These are phyloP conservation scores for Nilaparvata lugens DNA, from an alignment of 1,140 invertebrate species.

Conservation along the genomic window DNA sequence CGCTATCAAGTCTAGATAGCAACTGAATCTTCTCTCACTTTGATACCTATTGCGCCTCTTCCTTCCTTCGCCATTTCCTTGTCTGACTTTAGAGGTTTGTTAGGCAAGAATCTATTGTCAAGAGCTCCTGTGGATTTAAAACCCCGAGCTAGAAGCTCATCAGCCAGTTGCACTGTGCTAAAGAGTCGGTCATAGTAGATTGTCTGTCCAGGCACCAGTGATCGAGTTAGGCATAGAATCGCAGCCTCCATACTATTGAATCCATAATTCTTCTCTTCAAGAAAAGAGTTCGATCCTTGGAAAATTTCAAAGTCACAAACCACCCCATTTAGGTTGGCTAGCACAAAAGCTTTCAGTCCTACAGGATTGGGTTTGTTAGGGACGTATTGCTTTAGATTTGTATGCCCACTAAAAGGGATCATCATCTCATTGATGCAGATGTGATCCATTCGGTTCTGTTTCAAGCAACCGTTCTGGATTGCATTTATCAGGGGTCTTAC, in stretches of 20 bases:
- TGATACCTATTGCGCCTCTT: not conserved
- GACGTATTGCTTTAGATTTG: conserved; percentile 9
- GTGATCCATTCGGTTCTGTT: conserved; percentile 2
- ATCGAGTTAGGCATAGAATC: conserved; percentile 15
- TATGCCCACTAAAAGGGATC: conserved; percentile 18
- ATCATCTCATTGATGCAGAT: conserved; percentile 20
- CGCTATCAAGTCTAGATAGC: too few relatives aligned
- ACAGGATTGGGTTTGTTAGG: conserved; percentile 20
- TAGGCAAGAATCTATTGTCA: conserved; percentile 4
- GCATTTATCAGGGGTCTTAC: conserved; percentile 10
- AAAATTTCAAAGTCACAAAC: conserved; percentile 17
- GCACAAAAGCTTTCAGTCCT: conserved; percentile 22
- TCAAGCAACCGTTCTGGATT: conserved; percentile 7
- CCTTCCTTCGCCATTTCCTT: not conserved
- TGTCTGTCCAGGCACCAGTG: too few relatives aligned
- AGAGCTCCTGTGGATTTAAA: conserved; percentile 8
- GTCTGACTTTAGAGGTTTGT: not conserved
- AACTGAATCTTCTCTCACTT: not conserved
- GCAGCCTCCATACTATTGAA: conserved; percentile 16
- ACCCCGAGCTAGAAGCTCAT: not conserved
- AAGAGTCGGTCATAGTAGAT: conserved; percentile 28
- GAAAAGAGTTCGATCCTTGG: not conserved
- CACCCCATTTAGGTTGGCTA: conserved; percentile 15
- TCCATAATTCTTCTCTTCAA: conserved; percentile 1
- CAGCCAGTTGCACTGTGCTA: conserved; percentile 1